phyloP scores from a whole-genome alignment of 2,888 invertebrate species.

The Calameuta filiformis region DNA sequence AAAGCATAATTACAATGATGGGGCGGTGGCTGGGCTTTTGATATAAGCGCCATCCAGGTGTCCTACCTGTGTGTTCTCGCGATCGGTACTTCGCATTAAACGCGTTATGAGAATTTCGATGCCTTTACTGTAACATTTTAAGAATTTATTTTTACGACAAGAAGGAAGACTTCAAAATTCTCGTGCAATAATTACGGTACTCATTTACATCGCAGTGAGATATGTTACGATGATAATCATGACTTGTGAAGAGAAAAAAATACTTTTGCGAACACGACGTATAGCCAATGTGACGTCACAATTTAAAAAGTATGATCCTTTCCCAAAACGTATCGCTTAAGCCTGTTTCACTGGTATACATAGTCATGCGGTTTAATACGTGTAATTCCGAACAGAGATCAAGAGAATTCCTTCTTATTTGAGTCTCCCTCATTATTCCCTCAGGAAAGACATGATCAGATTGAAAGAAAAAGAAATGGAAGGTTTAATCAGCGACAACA shows the following conservation, averaged over 20 bases:
- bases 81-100: not conserved
- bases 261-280: not conserved
- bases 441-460: not conserved
- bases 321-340: not conserved
- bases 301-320: not conserved
- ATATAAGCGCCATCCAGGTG: not conserved
- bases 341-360: not conserved
- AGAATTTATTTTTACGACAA: not conserved
- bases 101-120: not conserved
- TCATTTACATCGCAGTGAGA: not conserved
- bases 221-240: not conserved
- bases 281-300: not conserved
- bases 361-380: not conserved
- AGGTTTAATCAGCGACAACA: slow-evolving; percentile 8
- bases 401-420: not conserved
- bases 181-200: not conserved
- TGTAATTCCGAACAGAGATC: not conserved
- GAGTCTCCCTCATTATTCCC: not conserved
- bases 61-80: not conserved
- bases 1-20: slow-evolving; percentile 2
- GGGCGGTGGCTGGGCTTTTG: not conserved
- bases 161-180: not conserved
- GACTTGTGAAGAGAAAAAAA: not conserved
- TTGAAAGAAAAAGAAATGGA: not conserved
- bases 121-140: not conserved